Conservation (phyloP, 2,888 invertebrate genomes). For the Erannis defoliaria region DNA sequence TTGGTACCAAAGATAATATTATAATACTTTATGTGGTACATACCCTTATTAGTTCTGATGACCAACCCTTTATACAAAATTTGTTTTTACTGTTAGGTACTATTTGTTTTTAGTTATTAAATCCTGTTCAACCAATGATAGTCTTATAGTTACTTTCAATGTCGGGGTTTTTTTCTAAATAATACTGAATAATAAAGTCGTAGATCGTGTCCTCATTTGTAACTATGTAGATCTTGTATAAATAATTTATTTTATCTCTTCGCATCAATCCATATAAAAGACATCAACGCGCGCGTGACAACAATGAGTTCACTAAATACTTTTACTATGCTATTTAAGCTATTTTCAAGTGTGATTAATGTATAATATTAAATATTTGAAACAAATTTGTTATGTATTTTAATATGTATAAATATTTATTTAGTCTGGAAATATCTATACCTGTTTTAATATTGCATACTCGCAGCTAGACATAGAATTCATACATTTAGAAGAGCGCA, state of each 20-base stretch:
- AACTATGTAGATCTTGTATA: slow-evolving; percentile 1
- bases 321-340: slow-evolving; percentile 12
- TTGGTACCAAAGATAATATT: no score
- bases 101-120: no score
- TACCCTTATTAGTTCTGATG: no score
- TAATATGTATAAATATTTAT: slow-evolving; percentile 24
- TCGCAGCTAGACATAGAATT: neutral
- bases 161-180: neutral
- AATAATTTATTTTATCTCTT: neutral
- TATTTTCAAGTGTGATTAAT: slow-evolving; percentile 10
- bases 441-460: neutral
- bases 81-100: no score
- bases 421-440: neutral
- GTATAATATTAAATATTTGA: slow-evolving; percentile 9
- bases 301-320: slow-evolving; percentile 6
- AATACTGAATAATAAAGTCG: neutral
- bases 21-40: no score
- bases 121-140: no score
- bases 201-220: slow-evolving; percentile 3
- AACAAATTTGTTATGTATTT: slow-evolving; percentile 21
- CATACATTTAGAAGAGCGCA: neutral
- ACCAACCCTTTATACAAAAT: no score
- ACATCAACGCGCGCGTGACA: slow-evolving; percentile 72
- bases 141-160: no score
- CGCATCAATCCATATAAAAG: slow-evolving; percentile 64